Base-by-base conservation (phyloP, 2,797 vertebrate genomes). In the Eospalax fontanierii region DNA sequence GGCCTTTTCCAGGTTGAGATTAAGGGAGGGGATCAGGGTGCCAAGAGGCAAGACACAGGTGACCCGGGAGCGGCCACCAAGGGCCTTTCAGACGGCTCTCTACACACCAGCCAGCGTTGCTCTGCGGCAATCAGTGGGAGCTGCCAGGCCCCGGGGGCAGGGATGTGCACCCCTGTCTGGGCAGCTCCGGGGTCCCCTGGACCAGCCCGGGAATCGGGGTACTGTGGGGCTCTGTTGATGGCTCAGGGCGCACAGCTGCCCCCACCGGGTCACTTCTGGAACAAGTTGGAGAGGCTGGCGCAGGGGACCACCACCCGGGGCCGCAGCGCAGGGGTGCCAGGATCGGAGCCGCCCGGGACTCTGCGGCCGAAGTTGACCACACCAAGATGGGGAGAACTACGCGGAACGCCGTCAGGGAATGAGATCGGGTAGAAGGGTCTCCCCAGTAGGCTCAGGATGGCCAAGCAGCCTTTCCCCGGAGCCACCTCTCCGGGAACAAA, bases 401-500 rank as follows among this genome's bases (percentile, higher is more conserved):
- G 63, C 15, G 22, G 50, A 87, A 54, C 54, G 61, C 70, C 10
- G 24, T 6, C 43, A 28, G 35, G 68, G 22, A 28, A 21, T 6
- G n/a, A 28, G 59, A 6, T 28, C 46, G 14, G 7, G 6, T 2
- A 38, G 54, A 19, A 18, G 11, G 78, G 46, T 28, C 85, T 75
- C 43, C 59, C 63, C 1, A 11, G 83, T 63, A 86, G 90, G 93
- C 91, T 95, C 74, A 6, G 35, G 90, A 93, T 92, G 68, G 94
- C 79, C 92, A n/a, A 61, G 92, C 28, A 81, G 87, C 92, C 35
- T 40, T 57, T 65, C 71, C 76, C 50, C 66, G 30, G 78, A 93
- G 86, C 94, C 92, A 85, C 97, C 95, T 78, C 18, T 46, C 18
- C 40, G 89, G 90, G 91, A 97, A 97, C 97, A 97, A 97, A 97